A percentile compares a stretch with the other conserved stretches of the same genome.
These are phyloP conservation scores for Xanthia togata DNA, from an alignment of 2,888 invertebrate species.

Conservation along the genomic window DNA sequence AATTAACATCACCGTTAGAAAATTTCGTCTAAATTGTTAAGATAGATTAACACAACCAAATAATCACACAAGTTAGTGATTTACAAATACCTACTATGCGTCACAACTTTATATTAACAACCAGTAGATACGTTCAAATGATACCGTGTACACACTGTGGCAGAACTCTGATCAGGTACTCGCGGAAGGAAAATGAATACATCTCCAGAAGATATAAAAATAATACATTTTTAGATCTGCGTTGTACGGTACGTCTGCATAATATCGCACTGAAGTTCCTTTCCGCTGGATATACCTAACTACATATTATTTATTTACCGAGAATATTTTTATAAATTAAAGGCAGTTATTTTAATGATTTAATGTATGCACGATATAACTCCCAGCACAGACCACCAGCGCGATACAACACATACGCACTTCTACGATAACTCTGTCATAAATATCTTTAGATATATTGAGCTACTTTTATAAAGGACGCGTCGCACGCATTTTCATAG, in stretches of 20 bases:
- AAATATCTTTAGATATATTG: constrained; percentile 62
- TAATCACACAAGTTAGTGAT: constrained; percentile 88
- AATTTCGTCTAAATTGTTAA: constrained; percentile 82
- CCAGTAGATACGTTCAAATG: constrained; percentile 65
- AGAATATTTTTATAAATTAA: constrained; percentile 17
- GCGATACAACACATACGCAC: constrained; percentile 28
- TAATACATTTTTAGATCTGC: constrained; percentile 53
- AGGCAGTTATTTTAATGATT: constrained; percentile 12
- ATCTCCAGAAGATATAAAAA: constrained; percentile 63
- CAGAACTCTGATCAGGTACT: constrained; percentile 81
- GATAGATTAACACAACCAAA: constrained; percentile 86
- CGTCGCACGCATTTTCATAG: constrained; percentile 74
- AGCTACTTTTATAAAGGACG: constrained; percentile 74
- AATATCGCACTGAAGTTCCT: constrained; percentile 27
- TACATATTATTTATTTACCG: constrained; percentile 12
- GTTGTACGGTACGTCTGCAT: constrained; percentile 30
- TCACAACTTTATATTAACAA: constrained; percentile 62
- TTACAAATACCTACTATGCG: constrained; percentile 72
- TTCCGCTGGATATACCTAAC: background rate
- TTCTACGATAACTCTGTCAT: constrained; percentile 34
- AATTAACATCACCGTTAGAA: constrained; percentile 74
- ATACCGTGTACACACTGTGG: constrained; percentile 69
- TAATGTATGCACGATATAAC: constrained; percentile 1
- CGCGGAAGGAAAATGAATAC: constrained; percentile 80
- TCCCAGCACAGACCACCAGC: constrained; percentile 5